Evolutionary conservation across 2,888 invertebrate genomes (phyloP).

Genomic region (Odontothrips loti): DNA sequence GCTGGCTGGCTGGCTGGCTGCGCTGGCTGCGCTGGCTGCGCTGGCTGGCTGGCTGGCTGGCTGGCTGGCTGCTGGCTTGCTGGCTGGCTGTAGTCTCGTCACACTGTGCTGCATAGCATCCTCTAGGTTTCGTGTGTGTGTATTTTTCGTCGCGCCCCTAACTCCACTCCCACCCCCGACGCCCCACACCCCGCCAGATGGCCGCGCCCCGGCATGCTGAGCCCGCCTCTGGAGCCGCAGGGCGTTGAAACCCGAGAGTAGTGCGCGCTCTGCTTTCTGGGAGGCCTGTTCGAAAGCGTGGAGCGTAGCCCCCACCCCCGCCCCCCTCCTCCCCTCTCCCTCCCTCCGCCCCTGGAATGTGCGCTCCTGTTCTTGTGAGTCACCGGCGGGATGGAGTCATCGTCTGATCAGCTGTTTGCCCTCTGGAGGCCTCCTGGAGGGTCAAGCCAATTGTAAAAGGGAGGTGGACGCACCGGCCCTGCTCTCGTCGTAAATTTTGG

Average conservation of each 20-base stretch:
- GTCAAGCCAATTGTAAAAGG: no score
- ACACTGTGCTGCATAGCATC: no score
- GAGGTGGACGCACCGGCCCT: no score
- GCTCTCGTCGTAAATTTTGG: no score
- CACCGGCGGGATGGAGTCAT: no score
- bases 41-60: background rate
- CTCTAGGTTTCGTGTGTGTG: no score
- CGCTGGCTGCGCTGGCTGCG: background rate
- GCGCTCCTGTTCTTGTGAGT: background rate
- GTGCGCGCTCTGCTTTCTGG: background rate
- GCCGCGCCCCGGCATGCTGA: slow-evolving; percentile 31
- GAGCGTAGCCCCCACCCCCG: background rate
- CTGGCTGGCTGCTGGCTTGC: background rate
- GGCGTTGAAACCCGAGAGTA: background rate
- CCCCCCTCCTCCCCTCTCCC: background rate
- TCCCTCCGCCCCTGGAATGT: background rate
- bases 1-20: background rate
- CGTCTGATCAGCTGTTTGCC: no score
- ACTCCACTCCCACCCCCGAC: slow-evolving; percentile 31
- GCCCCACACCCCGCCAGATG: slow-evolving; percentile 27
- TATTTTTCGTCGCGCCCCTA: no score
- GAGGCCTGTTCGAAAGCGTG: background rate
- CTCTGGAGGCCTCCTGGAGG: no score
- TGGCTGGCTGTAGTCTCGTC: no score
- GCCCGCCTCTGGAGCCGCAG: background rate